Evolutionary conservation across 2,113 vertebrate genomes (phyloP).

Genomic region (Cyanocitta stelleri): DNA sequence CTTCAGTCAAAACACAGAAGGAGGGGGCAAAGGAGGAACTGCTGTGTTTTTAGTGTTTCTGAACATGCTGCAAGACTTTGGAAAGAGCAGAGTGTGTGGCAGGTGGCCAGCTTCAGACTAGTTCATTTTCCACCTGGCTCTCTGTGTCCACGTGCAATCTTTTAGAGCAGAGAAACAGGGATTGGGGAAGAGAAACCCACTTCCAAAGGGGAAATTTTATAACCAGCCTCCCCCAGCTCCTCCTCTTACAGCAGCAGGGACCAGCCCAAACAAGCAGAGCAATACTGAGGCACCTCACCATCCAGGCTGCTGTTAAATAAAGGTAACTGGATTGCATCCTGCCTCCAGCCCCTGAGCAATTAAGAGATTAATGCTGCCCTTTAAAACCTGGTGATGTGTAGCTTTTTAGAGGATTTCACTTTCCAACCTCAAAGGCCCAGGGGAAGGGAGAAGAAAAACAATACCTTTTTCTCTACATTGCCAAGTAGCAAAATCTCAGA

Average conservation of each 20-base stretch:
- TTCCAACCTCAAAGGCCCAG: neutral
- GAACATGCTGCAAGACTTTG: neutral
- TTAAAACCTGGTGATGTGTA: neutral
- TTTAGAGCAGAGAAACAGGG: neutral
- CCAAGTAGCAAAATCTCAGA: neutral
- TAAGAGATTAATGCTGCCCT: slow-evolving; percentile 18
- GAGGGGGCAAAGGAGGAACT: neutral
- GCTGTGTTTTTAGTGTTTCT: neutral
- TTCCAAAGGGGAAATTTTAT: neutral
- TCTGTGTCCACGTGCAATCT: neutral
- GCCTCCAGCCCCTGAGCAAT: neutral
- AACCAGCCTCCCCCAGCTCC: neutral
- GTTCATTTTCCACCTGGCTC: neutral
- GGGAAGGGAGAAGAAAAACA: neutral
- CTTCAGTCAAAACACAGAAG: neutral
- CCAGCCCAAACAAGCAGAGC: neutral
- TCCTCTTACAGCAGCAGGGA: neutral
- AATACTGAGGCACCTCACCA: neutral
- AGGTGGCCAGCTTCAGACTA: neutral
- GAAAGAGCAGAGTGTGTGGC: accelerated
- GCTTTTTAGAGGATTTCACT: slow-evolving; percentile 39
- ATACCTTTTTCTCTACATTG: neutral
- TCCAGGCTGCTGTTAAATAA: neutral
- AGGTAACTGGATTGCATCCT: neutral
- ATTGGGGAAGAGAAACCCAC: neutral